These are phyloP conservation scores for Oceanodroma leucorhoa DNA, from an alignment of 2,797 vertebrate species.

Conservation along the genomic window DNA sequence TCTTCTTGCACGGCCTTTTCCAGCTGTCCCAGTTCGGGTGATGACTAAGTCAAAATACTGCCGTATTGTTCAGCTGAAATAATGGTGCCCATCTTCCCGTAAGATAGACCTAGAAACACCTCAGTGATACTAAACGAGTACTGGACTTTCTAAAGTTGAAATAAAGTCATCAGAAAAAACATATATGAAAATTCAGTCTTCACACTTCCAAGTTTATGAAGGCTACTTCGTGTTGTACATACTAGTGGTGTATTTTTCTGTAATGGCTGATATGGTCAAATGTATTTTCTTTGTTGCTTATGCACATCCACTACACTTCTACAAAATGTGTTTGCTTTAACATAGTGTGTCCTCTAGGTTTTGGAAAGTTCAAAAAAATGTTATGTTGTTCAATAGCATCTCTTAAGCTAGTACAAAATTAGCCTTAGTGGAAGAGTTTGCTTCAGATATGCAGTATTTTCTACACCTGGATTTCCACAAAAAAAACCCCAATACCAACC, in stretches of 20 bases:
- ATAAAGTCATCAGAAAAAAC: not conserved
- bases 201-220: not conserved
- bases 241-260: not conserved
- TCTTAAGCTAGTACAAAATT: not conserved
- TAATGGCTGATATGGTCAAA: not conserved
- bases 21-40: not conserved
- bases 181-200: not conserved
- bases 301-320: not conserved
- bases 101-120: not conserved
- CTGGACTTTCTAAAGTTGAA: not conserved
- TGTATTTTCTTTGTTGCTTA: not conserved
- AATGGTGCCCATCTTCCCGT: not conserved
- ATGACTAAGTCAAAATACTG: not conserved
- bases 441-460: not conserved
- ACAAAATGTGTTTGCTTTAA: not conserved
- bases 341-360: not conserved
- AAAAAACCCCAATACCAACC: not conserved
- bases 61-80: conserved; percentile 19
- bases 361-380: not conserved
- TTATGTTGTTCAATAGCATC: not conserved
- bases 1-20: not conserved
- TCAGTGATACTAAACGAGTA: not conserved
- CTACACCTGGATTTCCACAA: not conserved
- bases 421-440: not conserved
- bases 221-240: not conserved